Evolutionary conservation across 2,888 invertebrate species (phyloP).

Genomic region (Pinctada fucata): DNA sequence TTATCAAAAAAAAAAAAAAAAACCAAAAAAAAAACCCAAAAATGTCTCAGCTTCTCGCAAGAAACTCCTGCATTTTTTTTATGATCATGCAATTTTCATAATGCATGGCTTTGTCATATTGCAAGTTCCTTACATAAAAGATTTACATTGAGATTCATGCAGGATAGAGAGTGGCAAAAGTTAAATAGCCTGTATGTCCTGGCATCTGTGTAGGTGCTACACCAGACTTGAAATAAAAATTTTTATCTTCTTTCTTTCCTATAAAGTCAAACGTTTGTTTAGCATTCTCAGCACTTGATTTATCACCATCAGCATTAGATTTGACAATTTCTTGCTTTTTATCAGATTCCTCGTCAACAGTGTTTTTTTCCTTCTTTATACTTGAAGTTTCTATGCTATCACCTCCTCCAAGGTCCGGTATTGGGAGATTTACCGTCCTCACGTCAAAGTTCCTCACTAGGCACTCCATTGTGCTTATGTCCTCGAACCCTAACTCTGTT

Average conservation of each 20-base stretch:
- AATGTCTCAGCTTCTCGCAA: too few species aligned
- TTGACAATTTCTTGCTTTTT: constrained; percentile 28
- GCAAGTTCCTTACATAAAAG: too few species aligned
- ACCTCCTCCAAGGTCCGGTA: constrained; percentile 54
- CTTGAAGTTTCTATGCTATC: constrained; percentile 9
- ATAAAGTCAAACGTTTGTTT: constrained; percentile 47
- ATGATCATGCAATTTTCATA: too few species aligned
- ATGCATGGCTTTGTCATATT: too few species aligned
- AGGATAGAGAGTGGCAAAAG: constrained; percentile 90
- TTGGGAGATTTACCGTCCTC: constrained; percentile 65
- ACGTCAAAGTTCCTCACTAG: constrained; percentile 70
- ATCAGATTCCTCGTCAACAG: constrained; percentile 18
- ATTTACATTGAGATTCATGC: background rate
- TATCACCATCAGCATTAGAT: constrained; percentile 72
- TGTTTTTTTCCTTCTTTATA: constrained; percentile 18
- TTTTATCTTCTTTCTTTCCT: constrained; percentile 50
- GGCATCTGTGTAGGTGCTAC: constrained; percentile 86
- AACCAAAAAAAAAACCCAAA: too few species aligned
- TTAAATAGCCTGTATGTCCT: constrained; percentile 97
- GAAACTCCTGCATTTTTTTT: too few species aligned
- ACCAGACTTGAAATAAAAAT: constrained; percentile 78
- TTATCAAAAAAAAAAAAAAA: too few species aligned
- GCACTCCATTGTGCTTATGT: constrained; percentile 91
- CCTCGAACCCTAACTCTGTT: constrained; percentile 86
- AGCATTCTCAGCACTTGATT: background rate